Base-by-base conservation (phyloP, 2,113 vertebrate genomes). In the Malurus cyaneus region DNA sequence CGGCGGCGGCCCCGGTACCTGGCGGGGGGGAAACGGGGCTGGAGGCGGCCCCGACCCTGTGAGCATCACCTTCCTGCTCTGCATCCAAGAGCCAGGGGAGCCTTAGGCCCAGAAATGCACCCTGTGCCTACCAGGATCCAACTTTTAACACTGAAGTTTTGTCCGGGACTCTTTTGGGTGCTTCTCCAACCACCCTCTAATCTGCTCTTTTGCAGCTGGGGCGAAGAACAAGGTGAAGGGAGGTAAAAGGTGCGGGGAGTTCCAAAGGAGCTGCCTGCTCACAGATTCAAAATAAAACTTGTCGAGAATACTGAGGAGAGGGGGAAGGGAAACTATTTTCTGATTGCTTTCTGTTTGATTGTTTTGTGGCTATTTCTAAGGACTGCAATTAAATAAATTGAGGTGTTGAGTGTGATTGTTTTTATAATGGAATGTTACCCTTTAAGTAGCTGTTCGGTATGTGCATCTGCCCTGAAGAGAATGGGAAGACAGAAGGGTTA, bases 321-420 rank as follows among this genome's bases (percentile, higher is more conserved):
- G 28, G 39, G 47, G 64, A 59, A 73, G 64, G 71, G 78, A 46
- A 56, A 28, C 17, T 31, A 8, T 29, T 74, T 73, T 67, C 80
- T 79, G 54, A 34, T 89, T 18, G 14, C 42, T 93, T 88, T 92
- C 34, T 20, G 25, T 93, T 74, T 95, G 56, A 54, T 85, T 85
- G 54, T 42, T 91, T 83, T 80, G 32, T 73, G 64, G 67, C 72
- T 80, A 9, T 62, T 80, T 78, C 42, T 56, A 86, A 80, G 42
- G 77, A 31, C 39, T 52, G 52, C 76, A 88, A 88, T 93, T 93
- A 90, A 93, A 84, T 92, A 81, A 93, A 93, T 84, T 57, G 16
- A 3, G 50, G n/a, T 66, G 64, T 80, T 36, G 82, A 72, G 41
- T 60, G 61, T 53, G 80, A 72, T 78, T 81, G 47, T 18, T 91